A percentile compares a stretch with the other conserved stretches of the same genome.
Conservation (phyloP, 2,888 invertebrate genomes). For the Apomyelois bistriatella region DNA sequence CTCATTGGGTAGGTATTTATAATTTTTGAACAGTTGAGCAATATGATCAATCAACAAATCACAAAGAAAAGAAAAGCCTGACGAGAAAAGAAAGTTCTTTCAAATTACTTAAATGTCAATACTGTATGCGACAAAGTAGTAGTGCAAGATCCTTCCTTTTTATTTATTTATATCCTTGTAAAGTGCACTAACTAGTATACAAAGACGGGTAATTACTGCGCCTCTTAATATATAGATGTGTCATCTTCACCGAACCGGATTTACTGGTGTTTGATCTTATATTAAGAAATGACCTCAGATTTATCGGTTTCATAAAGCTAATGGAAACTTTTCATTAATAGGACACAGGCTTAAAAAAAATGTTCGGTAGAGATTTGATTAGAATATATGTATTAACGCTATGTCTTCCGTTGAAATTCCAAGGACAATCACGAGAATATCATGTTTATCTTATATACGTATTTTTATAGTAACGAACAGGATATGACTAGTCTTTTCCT, state of each 20-base stretch:
- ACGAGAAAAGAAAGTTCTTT: background rate
- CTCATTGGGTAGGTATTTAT: no score
- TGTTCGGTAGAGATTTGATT: no score
- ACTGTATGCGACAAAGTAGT: background rate
- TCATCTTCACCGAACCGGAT: constrained; percentile 55
- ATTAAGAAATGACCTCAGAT: constrained; percentile 37
- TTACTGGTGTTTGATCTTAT: constrained; percentile 38
- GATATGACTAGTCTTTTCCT: no score
- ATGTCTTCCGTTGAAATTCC: background rate
- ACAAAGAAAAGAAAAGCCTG: no score
- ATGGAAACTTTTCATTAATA: constrained; percentile 10
- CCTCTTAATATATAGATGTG: constrained; percentile 19
- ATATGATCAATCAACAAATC: no score
- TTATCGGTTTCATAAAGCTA: constrained; percentile 11
- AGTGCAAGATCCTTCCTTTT: background rate
- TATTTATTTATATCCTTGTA: background rate
- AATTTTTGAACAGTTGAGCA: no score
- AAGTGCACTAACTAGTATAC: background rate
- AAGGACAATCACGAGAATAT: constrained; percentile 3
- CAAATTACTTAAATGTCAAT: background rate
- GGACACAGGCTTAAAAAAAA: background rate
- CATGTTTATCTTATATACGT: background rate
- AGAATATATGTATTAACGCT: background rate
- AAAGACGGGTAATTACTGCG: background rate
- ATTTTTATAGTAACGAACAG: background rate